phyloP scores from a whole-genome alignment of 2,797 vertebrate genomes.

The Enteromius viviparus region DNA sequence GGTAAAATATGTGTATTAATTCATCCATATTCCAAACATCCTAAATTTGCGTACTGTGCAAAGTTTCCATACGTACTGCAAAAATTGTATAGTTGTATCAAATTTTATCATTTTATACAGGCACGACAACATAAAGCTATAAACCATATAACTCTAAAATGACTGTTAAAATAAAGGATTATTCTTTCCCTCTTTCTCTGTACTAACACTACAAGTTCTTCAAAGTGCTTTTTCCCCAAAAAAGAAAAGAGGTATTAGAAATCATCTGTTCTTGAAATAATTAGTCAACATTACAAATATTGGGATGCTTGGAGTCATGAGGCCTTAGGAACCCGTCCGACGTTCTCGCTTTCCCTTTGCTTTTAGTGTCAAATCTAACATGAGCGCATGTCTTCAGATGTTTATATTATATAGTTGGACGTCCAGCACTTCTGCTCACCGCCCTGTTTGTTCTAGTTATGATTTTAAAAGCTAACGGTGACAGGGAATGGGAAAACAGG shows the following conservation, averaged over 20 bases:
- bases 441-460: slow-evolving; percentile 17
- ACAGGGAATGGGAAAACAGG: slow-evolving; percentile 51
- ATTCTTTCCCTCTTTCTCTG: background rate
- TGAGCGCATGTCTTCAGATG: slow-evolving; percentile 38
- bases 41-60: background rate
- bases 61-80: background rate
- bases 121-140: background rate
- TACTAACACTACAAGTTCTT: background rate
- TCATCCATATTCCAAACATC: background rate
- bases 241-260: background rate
- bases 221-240: background rate
- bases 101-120: background rate
- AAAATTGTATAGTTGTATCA: background rate
- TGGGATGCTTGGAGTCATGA: background rate
- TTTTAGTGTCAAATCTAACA: slow-evolving; percentile 27
- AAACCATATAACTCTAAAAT: background rate
- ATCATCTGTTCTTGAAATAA: background rate
- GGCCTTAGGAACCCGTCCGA: background rate
- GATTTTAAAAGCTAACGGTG: slow-evolving; percentile 37
- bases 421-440: slow-evolving; percentile 37
- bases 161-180: background rate
- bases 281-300: background rate
- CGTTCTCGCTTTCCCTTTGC: background rate
- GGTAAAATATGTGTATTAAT: background rate
- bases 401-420: slow-evolving; percentile 51